phyloP scores from a whole-genome alignment of 2,888 invertebrate species.

The Lepidonotus clava region DNA sequence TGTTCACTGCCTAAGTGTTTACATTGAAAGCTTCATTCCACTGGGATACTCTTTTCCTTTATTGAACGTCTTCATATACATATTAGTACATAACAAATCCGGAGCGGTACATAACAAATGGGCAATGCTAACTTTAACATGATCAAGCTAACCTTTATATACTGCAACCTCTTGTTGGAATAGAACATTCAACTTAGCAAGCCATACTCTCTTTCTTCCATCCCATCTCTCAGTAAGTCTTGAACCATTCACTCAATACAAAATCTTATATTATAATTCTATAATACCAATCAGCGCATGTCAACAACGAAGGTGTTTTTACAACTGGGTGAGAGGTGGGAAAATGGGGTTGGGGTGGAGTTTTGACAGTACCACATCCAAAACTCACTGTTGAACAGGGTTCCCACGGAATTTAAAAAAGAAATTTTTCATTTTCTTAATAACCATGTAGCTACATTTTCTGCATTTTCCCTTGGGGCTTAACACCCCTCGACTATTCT shows the following conservation, averaged over 20 bases:
- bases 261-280: conserved; percentile 3
- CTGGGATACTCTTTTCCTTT: background rate
- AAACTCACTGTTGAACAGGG: no score
- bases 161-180: background rate
- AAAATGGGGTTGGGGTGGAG: no score
- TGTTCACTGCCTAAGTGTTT: no score
- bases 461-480: no score
- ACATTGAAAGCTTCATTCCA: conserved; percentile 25
- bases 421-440: no score
- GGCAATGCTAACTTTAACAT: background rate
- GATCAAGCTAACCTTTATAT: background rate
- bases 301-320: background rate
- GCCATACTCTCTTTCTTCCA: background rate
- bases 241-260: background rate
- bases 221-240: background rate
- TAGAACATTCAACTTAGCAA: background rate
- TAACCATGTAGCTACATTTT: no score
- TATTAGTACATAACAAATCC: conserved; percentile 17
- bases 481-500: no score
- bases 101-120: background rate
- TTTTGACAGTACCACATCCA: no score
- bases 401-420: no score
- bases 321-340: no score
- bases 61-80: conserved; percentile 35
- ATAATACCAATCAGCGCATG: background rate